Conservation (phyloP, 2,797 vertebrate genomes). For the Orientallactaga sibirica region DNA sequence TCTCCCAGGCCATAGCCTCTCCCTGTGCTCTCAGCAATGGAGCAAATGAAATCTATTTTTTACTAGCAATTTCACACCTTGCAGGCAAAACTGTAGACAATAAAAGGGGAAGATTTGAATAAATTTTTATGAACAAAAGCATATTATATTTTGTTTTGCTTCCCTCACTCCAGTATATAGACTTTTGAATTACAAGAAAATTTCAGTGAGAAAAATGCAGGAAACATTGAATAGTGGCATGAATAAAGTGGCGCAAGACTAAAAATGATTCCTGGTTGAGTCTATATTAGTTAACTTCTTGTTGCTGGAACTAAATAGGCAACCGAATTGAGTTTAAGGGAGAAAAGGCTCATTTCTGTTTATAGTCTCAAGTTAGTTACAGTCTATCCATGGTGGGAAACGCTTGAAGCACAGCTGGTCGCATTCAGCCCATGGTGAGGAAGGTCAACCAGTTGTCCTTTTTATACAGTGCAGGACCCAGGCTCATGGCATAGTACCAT, state of each 20-base stretch:
- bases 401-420: too few species aligned
- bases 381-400: too few species aligned
- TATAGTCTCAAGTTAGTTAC: too few species aligned
- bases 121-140: neutral
- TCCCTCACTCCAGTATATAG: neutral
- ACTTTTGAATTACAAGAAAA: neutral
- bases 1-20: neutral
- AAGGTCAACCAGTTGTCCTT: too few species aligned
- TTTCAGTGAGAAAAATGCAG: neutral
- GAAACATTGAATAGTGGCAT: neutral
- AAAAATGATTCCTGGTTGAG: neutral
- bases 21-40: neutral
- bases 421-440: too few species aligned
- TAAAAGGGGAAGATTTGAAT: neutral
- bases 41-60: neutral
- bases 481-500: too few species aligned
- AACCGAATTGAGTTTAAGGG: too few species aligned
- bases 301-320: too few species aligned
- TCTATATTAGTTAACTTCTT: neutral
- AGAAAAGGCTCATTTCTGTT: too few species aligned
- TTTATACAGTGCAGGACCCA: too few species aligned
- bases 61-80: conserved; percentile 6
- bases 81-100: neutral
- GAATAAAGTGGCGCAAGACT: neutral
- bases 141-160: neutral